These are phyloP conservation scores for Drosophila falleni DNA, from an alignment of 2,888 invertebrate species.

Conservation along the genomic window DNA sequence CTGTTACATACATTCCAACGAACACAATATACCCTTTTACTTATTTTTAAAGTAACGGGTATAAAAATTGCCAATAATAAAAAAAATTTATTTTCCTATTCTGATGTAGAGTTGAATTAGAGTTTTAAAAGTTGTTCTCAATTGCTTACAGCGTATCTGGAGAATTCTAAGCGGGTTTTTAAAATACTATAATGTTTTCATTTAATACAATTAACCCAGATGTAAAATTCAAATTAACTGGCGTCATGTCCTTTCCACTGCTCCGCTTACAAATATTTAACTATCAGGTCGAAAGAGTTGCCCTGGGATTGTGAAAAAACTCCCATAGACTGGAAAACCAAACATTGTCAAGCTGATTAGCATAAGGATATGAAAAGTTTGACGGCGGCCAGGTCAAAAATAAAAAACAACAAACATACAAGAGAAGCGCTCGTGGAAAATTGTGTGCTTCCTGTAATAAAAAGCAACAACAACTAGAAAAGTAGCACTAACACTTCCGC, in stretches of 20 bases:
- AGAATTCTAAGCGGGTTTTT: no score
- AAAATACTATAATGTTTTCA: no score
- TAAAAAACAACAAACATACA: conserved; percentile 1
- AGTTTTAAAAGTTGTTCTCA: no score
- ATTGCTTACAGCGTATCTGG: no score
- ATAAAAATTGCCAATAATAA: no score
- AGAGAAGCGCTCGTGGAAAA: conserved; percentile 56
- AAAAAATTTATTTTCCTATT: no score
- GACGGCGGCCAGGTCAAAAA: conserved; percentile 29
- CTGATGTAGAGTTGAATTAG: no score
- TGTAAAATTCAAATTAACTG: conserved; percentile 37
- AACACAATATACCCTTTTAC: no score
- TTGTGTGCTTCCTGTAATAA: conserved; percentile 75
- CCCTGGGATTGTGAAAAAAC: conserved; percentile 35
- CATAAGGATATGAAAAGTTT: conserved; percentile 73
- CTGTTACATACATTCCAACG: no score
- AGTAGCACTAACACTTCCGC: conserved; percentile 71
- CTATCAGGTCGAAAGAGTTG: conserved; percentile 44
- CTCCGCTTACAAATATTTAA: conserved; percentile 52
- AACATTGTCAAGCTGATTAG: conserved; percentile 64
- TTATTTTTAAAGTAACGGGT: no score
- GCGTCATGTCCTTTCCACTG: conserved; percentile 23
- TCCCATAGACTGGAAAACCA: conserved; percentile 37
- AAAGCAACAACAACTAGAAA: conserved; percentile 53
- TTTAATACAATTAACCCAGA: background rate